Evolutionary conservation across 2,797 vertebrate genomes (phyloP).

Genomic region (Hypotaenidia philippensis): DNA sequence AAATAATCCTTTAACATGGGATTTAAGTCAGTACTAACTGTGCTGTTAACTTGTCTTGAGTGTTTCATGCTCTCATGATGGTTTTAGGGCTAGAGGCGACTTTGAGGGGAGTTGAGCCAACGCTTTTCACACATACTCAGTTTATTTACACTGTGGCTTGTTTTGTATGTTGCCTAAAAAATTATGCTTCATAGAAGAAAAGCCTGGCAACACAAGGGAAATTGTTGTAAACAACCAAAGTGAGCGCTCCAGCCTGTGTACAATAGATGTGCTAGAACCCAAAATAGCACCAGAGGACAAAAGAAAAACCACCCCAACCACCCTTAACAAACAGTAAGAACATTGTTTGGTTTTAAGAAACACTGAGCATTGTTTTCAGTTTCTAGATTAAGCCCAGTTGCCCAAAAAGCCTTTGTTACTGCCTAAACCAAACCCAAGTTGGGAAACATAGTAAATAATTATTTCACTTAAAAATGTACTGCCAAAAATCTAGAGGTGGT

Average conservation of each 20-base stretch:
- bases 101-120: not conserved
- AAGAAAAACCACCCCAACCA: not conserved
- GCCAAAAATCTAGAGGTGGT: not conserved
- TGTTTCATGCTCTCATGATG: not conserved
- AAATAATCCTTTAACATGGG: not conserved
- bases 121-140: not conserved
- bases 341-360: conserved; percentile 60
- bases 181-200: conserved; percentile 23
- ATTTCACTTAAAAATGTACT: not conserved
- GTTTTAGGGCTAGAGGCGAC: not conserved
- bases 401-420: conserved; percentile 36
- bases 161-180: conserved; percentile 31
- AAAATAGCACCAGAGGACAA: conserved; percentile 42
- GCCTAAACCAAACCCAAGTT: conserved; percentile 16
- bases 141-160: conserved; percentile 49
- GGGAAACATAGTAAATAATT: not conserved
- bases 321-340: conserved; percentile 44
- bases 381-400: conserved; percentile 32
- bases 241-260: not conserved
- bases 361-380: conserved; percentile 41
- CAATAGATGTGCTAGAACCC: conserved; percentile 44
- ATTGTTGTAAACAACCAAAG: conserved; percentile 51
- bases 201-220: conserved; percentile 12
- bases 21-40: not conserved
- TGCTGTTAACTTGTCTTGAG: not conserved